Evolutionary conservation across 2,113 vertebrate species (phyloP), one percentile per base, ranked within the genome.

Genomic region (Sceloporus undulatus): DNA sequence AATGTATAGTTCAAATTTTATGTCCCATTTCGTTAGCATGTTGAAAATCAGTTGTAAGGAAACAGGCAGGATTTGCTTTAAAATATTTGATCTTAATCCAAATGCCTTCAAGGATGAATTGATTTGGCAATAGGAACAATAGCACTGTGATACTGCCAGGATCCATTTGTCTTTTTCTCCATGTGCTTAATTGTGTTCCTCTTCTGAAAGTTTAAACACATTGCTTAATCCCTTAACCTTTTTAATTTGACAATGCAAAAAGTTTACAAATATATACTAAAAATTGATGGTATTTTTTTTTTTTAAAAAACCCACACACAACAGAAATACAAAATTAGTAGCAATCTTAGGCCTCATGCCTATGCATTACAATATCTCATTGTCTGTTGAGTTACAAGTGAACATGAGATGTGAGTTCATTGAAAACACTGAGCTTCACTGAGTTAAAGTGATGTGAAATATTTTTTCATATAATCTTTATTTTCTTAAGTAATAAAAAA

Each of bases 11-110:
- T 92, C 48, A 82, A 59, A 91, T 95, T 90, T 89, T 93, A 85
- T 91, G 90, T 86, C 90, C 85, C 91, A 75, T 92, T 86, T 94
- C 84, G 25, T 82, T 91, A 90, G 84, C 71, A 90, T 4, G 68
- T 82, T 80, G 59, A 93, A 95, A 93, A 93, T 94, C 89, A 89
- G 76, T 91, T 89, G 78, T 0, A 0, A 88, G n/a, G 86, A 94
- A 95, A 92, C 34, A 6, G 88, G 90, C 52, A 91, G 87, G 83
- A 91, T 92, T 87, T 93, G 65, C 85, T 94, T 74, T 82, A 84
- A 92, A 91, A 88, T 87, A 94, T 91, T 92, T 94, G 91, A 92
- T 88, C 90, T 6, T 87, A 89, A 85, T 90, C 89, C 90, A 94
- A 90, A 91, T 2, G 9, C 80, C 89, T 21, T 92, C 79, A 74